A percentile compares a stretch with the other conserved stretches of the same genome.
Evolutionary conservation across 1,140 invertebrate species (phyloP).

Genomic region (Alviniconcha marisindica): DNA sequence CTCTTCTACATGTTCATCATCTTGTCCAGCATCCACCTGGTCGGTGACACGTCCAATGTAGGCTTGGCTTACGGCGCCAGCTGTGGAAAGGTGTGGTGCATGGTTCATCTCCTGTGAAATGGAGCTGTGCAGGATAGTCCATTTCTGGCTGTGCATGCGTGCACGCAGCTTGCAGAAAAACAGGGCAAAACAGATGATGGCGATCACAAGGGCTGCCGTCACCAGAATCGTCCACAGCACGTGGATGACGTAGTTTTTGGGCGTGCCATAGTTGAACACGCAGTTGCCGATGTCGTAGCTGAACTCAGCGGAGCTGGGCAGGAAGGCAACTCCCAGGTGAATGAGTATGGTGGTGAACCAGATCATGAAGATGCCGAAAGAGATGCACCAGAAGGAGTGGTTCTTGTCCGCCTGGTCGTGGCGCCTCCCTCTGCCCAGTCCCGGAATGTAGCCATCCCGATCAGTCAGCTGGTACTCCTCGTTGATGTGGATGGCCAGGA

Average conservation of each 20-base stretch:
- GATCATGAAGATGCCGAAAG: conserved; percentile 95
- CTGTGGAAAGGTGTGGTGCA: too few species aligned
- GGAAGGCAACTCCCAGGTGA: conserved; percentile 92
- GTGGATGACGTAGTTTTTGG: conserved; percentile 92
- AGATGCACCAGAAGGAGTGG: conserved; percentile 83
- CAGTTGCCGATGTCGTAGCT: conserved; percentile 84
- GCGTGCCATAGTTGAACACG: conserved; percentile 85
- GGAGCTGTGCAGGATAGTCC: conserved; percentile 62
- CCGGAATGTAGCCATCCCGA: conserved; percentile 27
- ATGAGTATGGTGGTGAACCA: conserved; percentile 91
- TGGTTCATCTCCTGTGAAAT: conserved; percentile 50
- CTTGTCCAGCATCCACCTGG: too few species aligned
- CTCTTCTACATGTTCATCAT: too few species aligned
- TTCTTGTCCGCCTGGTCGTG: conserved; percentile 5
- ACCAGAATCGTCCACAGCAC: conserved; percentile 93
- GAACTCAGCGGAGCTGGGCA: conserved; percentile 65
- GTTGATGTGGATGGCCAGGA: conserved; percentile 92
- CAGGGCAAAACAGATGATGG: conserved; percentile 89
- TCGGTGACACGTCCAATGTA: too few species aligned
- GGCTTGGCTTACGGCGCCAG: too few species aligned
- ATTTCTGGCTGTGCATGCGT: conserved; percentile 58
- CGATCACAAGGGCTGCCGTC: conserved; percentile 90
- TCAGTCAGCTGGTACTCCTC: conserved; percentile 84
- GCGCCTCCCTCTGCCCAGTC: conserved; percentile 51
- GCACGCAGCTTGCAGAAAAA: conserved; percentile 85